Conservation (phyloP, 2,797 vertebrate species). For the Cheirogaleus major region DNA sequence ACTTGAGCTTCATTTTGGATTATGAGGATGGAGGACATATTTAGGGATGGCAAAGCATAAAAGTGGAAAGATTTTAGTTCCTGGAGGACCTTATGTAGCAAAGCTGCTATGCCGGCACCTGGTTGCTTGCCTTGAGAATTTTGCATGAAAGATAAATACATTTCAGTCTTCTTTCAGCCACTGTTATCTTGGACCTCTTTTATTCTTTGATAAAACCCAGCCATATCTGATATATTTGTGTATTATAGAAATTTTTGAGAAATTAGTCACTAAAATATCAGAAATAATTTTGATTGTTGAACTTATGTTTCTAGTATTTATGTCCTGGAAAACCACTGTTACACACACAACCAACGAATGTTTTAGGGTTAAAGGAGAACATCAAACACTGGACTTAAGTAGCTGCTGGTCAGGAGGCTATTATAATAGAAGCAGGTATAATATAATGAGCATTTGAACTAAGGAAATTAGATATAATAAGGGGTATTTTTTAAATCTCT, state of each 20-base stretch:
- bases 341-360: not conserved
- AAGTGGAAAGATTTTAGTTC: not conserved
- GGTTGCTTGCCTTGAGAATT: not conserved
- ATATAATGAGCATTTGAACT: not conserved
- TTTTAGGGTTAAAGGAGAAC: not conserved
- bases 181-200: not conserved
- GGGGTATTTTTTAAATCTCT: not conserved
- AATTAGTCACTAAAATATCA: not conserved
- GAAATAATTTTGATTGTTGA: not conserved
- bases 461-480: not conserved
- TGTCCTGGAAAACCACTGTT: not conserved
- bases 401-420: not conserved
- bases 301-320: not conserved
- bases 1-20: not conserved
- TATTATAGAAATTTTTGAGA: not conserved
- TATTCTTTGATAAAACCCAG: not conserved
- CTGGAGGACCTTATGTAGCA: not conserved
- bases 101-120: not conserved
- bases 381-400: not conserved
- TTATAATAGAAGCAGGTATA: not conserved
- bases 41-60: not conserved
- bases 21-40: not conserved
- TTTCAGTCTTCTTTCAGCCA: not conserved
- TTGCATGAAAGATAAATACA: not conserved
- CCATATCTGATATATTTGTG: not conserved